A percentile compares a stretch with the other conserved stretches of the same genome.
Conservation (phyloP, 2,797 vertebrate genomes). For the Syngnathus rostellatus region DNA sequence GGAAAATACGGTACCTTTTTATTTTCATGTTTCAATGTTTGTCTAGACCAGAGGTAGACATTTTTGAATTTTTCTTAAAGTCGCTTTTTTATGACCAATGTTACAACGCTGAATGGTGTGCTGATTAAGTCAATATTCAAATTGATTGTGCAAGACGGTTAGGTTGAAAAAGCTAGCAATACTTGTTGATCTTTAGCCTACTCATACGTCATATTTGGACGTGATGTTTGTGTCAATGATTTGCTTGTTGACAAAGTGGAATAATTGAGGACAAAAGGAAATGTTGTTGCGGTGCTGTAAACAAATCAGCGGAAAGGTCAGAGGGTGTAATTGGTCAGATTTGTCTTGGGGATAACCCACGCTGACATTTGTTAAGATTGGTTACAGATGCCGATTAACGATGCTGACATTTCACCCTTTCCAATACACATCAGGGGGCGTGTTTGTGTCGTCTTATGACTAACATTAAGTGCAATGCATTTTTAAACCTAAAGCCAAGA, state of each 20-base stretch:
- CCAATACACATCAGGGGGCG: not conserved
- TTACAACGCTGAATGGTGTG: no score
- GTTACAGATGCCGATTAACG: conserved; percentile 42
- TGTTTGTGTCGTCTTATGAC: not conserved
- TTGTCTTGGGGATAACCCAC: conserved; percentile 36
- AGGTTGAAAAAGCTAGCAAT: no score
- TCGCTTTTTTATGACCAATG: no score
- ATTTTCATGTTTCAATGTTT: no score
- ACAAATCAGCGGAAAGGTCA: conserved; percentile 53
- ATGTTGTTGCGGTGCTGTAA: conserved; percentile 41
- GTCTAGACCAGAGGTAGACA: no score
- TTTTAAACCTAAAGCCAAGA: not conserved
- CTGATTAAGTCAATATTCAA: no score
- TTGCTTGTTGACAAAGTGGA: conserved; percentile 17
- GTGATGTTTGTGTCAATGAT: not conserved
- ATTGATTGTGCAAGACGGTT: no score
- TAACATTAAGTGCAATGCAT: not conserved
- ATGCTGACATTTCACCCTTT: conserved; percentile 40
- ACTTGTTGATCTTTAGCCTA: not conserved
- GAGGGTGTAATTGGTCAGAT: conserved; percentile 54
- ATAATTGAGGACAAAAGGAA: conserved; percentile 41
- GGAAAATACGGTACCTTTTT: no score
- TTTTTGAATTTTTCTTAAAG: no score
- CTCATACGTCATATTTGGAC: not conserved
- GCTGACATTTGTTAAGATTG: conserved; percentile 61